Evolutionary conservation across 2,888 invertebrate species (phyloP).

Genomic region (Drosophila crucigera): DNA sequence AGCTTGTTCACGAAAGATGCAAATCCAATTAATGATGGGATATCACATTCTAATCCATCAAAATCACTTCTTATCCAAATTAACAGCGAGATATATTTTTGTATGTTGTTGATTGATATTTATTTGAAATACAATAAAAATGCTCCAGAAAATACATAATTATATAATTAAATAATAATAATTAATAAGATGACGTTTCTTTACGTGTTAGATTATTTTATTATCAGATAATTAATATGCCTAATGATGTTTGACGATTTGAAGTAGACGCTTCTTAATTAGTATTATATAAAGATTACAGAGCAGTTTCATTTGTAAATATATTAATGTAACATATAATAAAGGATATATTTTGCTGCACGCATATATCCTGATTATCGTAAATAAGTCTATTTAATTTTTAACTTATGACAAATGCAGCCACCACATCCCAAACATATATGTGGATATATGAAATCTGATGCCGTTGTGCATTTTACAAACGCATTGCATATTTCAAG

Average conservation of each 20-base stretch:
- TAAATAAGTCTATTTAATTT: conserved; percentile 33
- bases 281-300: not conserved
- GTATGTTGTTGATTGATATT: not conserved
- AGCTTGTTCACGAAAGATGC: not conserved
- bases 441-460: not conserved
- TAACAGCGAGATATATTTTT: fast-evolving
- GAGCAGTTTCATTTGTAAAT: not conserved
- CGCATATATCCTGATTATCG: conserved; percentile 7
- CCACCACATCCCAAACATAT: not conserved
- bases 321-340: not conserved
- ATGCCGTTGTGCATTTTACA: conserved; percentile 22
- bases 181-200: not conserved
- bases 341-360: conserved; percentile 14
- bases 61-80: not conserved
- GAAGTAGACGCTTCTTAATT: not conserved
- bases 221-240: not conserved
- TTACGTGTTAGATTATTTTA: not conserved
- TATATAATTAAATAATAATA: no score
- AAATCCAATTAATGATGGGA: no score
- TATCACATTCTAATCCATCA: not conserved
- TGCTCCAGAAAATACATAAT: not conserved
- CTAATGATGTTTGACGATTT: not conserved
- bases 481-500: conserved; percentile 48
- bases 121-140: not conserved
- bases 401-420: conserved; percentile 27